phyloP scores from a whole-genome alignment of 2,888 invertebrate genomes.

The Dione juno region DNA sequence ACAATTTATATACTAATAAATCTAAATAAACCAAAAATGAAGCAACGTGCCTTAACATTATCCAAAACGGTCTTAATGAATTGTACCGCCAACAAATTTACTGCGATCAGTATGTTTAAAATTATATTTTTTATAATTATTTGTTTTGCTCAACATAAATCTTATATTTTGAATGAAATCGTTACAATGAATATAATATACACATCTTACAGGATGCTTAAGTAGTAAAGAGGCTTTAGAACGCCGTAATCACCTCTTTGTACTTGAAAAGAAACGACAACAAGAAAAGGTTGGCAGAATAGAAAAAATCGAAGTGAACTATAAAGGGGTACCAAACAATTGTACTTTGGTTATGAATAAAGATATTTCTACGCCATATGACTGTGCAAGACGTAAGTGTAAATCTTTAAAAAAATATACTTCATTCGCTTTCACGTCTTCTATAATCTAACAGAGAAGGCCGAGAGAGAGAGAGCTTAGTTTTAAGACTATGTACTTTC shows the following conservation, averaged over 20 bases:
- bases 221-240: constrained; percentile 81
- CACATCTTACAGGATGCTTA: constrained; percentile 64
- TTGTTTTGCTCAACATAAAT: not conserved
- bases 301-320: constrained; percentile 95
- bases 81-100: constrained; percentile 49
- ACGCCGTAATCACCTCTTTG: constrained; percentile 88
- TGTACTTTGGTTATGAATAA: constrained; percentile 94
- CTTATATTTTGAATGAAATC: not conserved
- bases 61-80: constrained; percentile 56
- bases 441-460: too few species aligned
- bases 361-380: constrained; percentile 94
- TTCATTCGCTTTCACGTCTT: too few species aligned
- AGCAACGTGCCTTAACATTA: constrained; percentile 58
- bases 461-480: too few species aligned
- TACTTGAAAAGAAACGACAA: constrained; percentile 90
- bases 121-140: constrained; percentile 9
- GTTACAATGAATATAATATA: not conserved
- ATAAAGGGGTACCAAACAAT: constrained; percentile 89
- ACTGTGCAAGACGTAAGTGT: constrained; percentile 93
- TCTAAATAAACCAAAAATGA: constrained; percentile 64
- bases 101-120: constrained; percentile 55
- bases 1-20: constrained; percentile 8
- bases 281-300: constrained; percentile 89
- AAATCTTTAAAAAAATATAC: not conserved
- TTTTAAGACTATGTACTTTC: too few species aligned